Evolutionary conservation across 2,797 vertebrate genomes (phyloP).

Genomic region (Hoplostethus atlanticus): DNA sequence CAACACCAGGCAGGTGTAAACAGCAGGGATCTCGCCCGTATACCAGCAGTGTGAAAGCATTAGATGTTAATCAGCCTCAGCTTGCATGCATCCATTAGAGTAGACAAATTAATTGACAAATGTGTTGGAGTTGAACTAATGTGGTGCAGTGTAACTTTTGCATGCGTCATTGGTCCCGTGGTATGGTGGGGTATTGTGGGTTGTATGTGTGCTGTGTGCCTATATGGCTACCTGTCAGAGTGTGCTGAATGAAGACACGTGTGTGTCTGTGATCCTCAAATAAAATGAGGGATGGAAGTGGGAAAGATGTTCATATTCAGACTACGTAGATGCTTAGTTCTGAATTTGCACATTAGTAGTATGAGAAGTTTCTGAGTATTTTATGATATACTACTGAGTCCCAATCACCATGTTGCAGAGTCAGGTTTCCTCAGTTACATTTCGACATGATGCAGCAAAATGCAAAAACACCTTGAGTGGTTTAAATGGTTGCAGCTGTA

Average conservation of each 20-base stretch:
- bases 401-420: not conserved
- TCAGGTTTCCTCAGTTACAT: not conserved
- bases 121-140: slow-evolving; percentile 27
- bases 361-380: too few species aligned
- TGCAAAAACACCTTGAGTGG: slow-evolving; percentile 28
- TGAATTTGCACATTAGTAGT: too few species aligned
- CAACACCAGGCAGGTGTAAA: slow-evolving; percentile 59
- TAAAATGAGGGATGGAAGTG: too few species aligned
- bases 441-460: slow-evolving; percentile 34
- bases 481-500: slow-evolving; percentile 32
- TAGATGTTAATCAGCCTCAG: not conserved
- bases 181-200: not conserved
- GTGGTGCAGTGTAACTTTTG: slow-evolving; percentile 12
- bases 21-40: slow-evolving; percentile 29
- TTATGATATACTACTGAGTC: too few species aligned
- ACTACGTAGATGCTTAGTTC: too few species aligned
- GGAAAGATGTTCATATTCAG: too few species aligned
- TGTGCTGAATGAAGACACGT: not conserved
- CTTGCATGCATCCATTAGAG: slow-evolving; percentile 21
- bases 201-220: not conserved
- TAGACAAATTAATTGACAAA: slow-evolving; percentile 43
- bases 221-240: not conserved
- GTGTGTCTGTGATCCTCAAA: too few species aligned
- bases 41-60: slow-evolving; percentile 24
- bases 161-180: slow-evolving; percentile 19